phyloP scores from a whole-genome alignment of 2,797 vertebrate species.

The Sebastes hopkinsi region DNA sequence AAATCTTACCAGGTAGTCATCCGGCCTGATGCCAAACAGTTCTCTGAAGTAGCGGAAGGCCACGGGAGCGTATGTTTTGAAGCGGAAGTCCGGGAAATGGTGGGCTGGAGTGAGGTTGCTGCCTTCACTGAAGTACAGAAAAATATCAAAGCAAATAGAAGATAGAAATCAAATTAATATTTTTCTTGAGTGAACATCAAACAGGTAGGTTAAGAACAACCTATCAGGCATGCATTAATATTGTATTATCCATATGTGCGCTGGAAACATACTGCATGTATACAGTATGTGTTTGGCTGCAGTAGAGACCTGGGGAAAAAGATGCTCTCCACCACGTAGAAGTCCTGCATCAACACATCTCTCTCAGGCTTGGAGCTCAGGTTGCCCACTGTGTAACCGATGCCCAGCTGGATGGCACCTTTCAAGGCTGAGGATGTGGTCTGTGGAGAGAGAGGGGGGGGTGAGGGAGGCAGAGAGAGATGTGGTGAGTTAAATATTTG shows the following conservation, averaged over 20 bases:
- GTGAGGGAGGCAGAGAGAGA: not conserved
- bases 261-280: not conserved
- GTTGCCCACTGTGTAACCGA: slow-evolving; percentile 97
- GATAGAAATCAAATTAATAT: not conserved
- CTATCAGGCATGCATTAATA: not conserved
- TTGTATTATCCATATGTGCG: not conserved
- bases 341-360: slow-evolving; percentile 98
- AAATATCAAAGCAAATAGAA: not conserved
- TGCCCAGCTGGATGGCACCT: slow-evolving; percentile 97
- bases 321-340: slow-evolving; percentile 98
- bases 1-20: slow-evolving; percentile 93
- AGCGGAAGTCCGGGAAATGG: slow-evolving; percentile 97
- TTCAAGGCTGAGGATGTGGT: slow-evolving; percentile 97
- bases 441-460: slow-evolving; percentile 64
- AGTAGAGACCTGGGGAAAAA: slow-evolving; percentile 92
- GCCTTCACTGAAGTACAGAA: slow-evolving; percentile 87
- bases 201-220: not conserved
- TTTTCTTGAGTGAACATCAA: not conserved
- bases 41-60: slow-evolving; percentile 98
- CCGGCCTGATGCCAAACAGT: slow-evolving; percentile 96
- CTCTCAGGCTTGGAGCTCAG: slow-evolving; percentile 97
- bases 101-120: slow-evolving; percentile 97
- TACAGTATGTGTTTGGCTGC: not conserved
- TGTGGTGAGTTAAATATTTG: not conserved
- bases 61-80: slow-evolving; percentile 97